A percentile compares a stretch with the other conserved stretches of the same genome.
These are phyloP conservation scores for Drosophila maculinotata DNA, from an alignment of 2,888 invertebrate genomes.

Conservation along the genomic window DNA sequence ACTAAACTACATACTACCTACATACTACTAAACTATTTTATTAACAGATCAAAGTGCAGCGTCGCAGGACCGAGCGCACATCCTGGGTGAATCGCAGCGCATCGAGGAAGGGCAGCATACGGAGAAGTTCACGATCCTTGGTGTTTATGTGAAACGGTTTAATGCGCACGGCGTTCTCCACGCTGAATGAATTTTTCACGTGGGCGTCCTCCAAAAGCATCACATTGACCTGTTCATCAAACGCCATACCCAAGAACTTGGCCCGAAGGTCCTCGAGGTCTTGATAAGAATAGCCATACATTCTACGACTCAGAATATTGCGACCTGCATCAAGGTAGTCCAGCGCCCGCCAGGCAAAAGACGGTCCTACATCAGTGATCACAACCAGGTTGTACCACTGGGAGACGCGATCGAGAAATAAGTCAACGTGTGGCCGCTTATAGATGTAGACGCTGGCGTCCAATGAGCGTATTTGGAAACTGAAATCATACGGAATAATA, in stretches of 20 bases:
- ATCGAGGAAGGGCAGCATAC: slow-evolving; percentile 51
- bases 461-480: neutral
- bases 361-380: slow-evolving; percentile 32
- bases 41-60: slow-evolving; percentile 3
- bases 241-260: slow-evolving; percentile 18
- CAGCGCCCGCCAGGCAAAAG: slow-evolving; percentile 38
- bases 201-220: slow-evolving; percentile 47
- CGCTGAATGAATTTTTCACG: slow-evolving; percentile 42
- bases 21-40: neutral
- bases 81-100: slow-evolving; percentile 52
- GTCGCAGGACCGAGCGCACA: slow-evolving; percentile 47
- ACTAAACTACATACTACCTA: neutral
- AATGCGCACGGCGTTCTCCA: slow-evolving; percentile 44
- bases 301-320: slow-evolving; percentile 21
- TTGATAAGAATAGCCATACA: no score
- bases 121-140: slow-evolving; percentile 29
- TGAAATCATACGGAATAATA: slow-evolving; percentile 31
- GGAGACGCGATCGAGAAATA: slow-evolving; percentile 49
- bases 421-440: slow-evolving; percentile 58
- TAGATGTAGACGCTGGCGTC: slow-evolving; percentile 29
- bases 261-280: no score
- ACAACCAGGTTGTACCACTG: slow-evolving; percentile 53
- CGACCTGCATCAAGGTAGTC: slow-evolving; percentile 44
- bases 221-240: slow-evolving; percentile 16
- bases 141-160: slow-evolving; percentile 20